Evolutionary conservation across 1,140 invertebrate species (phyloP).

Genomic region (Ditylenchus dipsaci): DNA sequence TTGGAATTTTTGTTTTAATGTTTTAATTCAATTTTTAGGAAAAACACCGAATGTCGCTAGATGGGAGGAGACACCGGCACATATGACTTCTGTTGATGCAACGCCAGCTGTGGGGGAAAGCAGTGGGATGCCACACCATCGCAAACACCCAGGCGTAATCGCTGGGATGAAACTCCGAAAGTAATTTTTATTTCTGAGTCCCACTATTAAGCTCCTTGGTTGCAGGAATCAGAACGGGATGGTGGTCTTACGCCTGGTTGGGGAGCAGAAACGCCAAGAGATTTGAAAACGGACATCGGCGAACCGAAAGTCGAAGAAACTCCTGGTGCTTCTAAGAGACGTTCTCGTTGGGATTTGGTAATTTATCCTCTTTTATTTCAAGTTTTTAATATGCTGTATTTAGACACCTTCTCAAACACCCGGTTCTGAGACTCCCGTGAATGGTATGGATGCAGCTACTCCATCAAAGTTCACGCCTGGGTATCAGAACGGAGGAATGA

Average conservation of each 20-base stretch:
- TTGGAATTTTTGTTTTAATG: too few species aligned
- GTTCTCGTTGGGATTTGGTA: constrained; percentile 87
- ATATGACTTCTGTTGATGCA: constrained; percentile 76
- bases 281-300: constrained; percentile 70
- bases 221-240: constrained; percentile 64
- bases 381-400: too few species aligned
- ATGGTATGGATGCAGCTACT: constrained; percentile 49
- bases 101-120: constrained; percentile 67
- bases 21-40: constrained; percentile 60
- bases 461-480: constrained; percentile 45
- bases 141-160: constrained; percentile 72
- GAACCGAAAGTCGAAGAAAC: constrained; percentile 76
- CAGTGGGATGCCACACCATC: constrained; percentile 74
- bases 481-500: constrained; percentile 58
- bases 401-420: constrained; percentile 68
- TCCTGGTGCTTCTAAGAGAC: constrained; percentile 81
- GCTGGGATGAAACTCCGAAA: constrained; percentile 99
- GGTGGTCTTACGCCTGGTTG: constrained; percentile 63
- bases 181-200: not conserved
- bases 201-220: not conserved
- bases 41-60: constrained; percentile 72
- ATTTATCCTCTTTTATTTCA: too few species aligned
- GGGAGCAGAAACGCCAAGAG: constrained; percentile 89
- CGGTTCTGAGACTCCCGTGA: constrained; percentile 40
- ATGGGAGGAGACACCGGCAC: constrained; percentile 97